These are phyloP conservation scores for Quadriops clusia DNA, from an alignment of 2,888 invertebrate species.

Conservation along the genomic window DNA sequence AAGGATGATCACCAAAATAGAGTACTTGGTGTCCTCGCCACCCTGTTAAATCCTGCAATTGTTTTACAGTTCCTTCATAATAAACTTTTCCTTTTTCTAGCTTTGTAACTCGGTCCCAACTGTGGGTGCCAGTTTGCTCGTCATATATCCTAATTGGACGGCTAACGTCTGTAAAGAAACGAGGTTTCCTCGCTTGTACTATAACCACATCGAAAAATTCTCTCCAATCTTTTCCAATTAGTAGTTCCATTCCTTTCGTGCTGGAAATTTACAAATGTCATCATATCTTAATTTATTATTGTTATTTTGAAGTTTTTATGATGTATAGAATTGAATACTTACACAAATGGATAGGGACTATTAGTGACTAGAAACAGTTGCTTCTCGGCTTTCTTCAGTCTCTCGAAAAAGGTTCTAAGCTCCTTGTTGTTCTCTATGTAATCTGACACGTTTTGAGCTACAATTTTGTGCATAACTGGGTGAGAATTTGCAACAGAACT, in stretches of 20 bases:
- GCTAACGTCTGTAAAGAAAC: constrained; percentile 87
- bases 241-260: constrained; percentile 80
- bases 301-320: constrained; percentile 1
- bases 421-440: constrained; percentile 68
- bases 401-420: constrained; percentile 61
- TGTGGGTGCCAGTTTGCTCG: constrained; percentile 63
- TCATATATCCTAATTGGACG: constrained; percentile 85
- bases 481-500: constrained; percentile 80
- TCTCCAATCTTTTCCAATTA: constrained; percentile 82
- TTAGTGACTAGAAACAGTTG: constrained; percentile 93
- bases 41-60: constrained; percentile 82
- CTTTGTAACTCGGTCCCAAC: constrained; percentile 83
- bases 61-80: constrained; percentile 88
- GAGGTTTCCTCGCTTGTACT: constrained; percentile 89
- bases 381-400: constrained; percentile 62
- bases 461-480: constrained; percentile 80
- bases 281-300: too few relatives aligned
- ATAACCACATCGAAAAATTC: constrained; percentile 89
- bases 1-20: constrained; percentile 97
- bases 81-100: constrained; percentile 84
- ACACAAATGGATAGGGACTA: constrained; percentile 93
- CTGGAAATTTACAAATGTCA: too few relatives aligned
- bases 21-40: constrained; percentile 88
- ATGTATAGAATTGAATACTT: constrained; percentile 33
- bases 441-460: constrained; percentile 67